Base-by-base conservation (phyloP, 2,888 invertebrate genomes). In the Helleia helle region DNA sequence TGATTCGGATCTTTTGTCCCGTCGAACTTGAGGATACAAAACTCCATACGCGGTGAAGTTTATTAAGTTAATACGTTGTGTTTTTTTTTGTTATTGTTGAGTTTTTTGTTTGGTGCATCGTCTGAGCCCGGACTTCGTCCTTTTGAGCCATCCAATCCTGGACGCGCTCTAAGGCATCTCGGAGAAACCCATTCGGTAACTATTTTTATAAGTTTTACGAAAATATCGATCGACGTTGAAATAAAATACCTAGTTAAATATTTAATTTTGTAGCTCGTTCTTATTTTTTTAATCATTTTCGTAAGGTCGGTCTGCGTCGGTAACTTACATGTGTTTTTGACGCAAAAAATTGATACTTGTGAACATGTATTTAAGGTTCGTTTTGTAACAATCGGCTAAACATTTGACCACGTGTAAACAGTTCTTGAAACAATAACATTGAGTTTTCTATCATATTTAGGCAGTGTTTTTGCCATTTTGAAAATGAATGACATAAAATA, bases 91-190 rank as follows among this genome's bases (percentile, higher is more conserved):
- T 84, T 81, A 75, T 84, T 84, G 80, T 84, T 83, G 61, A 80
- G 77, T 81, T 83, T 80, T 83, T 81, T 80, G 80, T 81, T 81
- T 81, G 76, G 84, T 84, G 84, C 79, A 81, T 76, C 80, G 81
- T 73, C 79, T 70, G 79, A 77, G 74, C 71, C 62, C 71, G 70
- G 71, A 79, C 76, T 71, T 71, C 75, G 77, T 59, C 66, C 74
- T 71, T 65, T 56, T 68, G 71, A 73, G 74, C 74, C 69, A 65
- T 40, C 58, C 68, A 64, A 67, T 72, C 70, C 77, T 79, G 81
- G 75, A 71, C 77, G 71, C 72, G 66, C 67, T 62, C 64, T 64
- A 59, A 64, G 70, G 66, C 69, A 67, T 65, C 62, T 62, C 71
- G 73, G 69, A 75, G 71, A 75, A 72, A 81, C 84, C 84, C 84